phyloP scores from a whole-genome alignment of 1,140 invertebrate genomes.

The Lordiphosa mommai region DNA sequence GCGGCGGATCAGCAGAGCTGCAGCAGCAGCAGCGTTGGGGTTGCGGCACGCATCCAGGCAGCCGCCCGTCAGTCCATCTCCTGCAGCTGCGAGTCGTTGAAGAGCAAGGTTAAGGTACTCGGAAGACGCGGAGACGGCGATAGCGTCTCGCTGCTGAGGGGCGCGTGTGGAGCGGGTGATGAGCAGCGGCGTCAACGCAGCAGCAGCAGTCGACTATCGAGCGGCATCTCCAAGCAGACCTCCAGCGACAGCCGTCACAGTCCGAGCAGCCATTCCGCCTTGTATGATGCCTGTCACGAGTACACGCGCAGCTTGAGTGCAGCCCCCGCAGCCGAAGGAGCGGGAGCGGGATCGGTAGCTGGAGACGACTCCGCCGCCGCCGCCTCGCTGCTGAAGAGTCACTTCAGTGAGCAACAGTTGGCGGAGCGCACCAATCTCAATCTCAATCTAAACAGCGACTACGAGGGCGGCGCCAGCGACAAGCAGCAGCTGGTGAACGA shows the following conservation, averaged over 20 bases:
- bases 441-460: constrained; percentile 68
- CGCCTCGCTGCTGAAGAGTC: constrained; percentile 27
- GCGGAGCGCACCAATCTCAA: constrained; percentile 62
- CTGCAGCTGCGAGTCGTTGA: constrained; percentile 49
- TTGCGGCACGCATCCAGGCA: constrained; percentile 12
- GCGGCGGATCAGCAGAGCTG: constrained; percentile 38
- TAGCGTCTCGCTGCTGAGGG: constrained; percentile 55
- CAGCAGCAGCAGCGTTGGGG: constrained; percentile 41
- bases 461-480: constrained; percentile 62
- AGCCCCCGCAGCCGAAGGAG: constrained; percentile 34
- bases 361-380: constrained; percentile 14
- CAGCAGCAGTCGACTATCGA: constrained; percentile 61
- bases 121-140: constrained; percentile 23
- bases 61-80: constrained; percentile 34
- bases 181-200: constrained; percentile 54
- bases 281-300: constrained; percentile 69
- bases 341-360: constrained; percentile 11
- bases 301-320: constrained; percentile 68
- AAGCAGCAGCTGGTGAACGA: constrained; percentile 77
- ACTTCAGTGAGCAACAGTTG: constrained; percentile 46
- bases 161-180: constrained; percentile 46
- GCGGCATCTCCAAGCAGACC: constrained; percentile 69
- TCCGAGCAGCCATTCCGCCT: constrained; percentile 64
- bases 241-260: constrained; percentile 67
- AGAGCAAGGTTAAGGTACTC: constrained; percentile 24